phyloP scores from a whole-genome alignment of 2,888 invertebrate genomes.

The Hoplodrina ambigua region DNA sequence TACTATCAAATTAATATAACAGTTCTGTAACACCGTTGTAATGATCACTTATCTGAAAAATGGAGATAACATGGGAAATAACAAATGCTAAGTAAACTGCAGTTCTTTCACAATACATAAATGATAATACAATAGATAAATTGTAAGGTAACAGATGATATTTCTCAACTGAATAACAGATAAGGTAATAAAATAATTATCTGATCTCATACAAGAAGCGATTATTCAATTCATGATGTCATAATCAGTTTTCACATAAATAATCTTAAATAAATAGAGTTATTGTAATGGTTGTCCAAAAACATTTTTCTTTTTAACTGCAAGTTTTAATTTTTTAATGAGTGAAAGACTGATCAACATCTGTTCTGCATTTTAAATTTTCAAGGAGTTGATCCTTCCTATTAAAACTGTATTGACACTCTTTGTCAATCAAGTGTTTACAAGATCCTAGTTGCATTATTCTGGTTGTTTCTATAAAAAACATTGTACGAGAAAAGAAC shows the following conservation, averaged over 20 bases:
- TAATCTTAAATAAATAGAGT: constrained; percentile 6
- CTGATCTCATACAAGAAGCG: constrained; percentile 44
- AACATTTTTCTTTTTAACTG: too few species aligned
- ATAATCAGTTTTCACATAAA: constrained; percentile 35
- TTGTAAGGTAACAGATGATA: constrained; percentile 43
- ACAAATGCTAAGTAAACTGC: constrained; percentile 41
- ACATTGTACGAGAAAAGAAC: too few species aligned
- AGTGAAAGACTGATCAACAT: too few species aligned
- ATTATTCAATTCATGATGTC: constrained; percentile 44
- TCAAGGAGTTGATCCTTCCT: too few species aligned
- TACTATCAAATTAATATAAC: constrained; percentile 25
- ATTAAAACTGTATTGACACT: too few species aligned
- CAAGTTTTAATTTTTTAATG: neutral
- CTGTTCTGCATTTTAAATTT: too few species aligned
- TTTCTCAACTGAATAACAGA: constrained; percentile 56
- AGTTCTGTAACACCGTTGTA: constrained; percentile 15
- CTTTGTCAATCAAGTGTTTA: too few species aligned
- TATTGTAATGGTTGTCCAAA: constrained; percentile 15
- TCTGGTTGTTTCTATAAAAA: too few species aligned
- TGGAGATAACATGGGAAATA: constrained; percentile 43
- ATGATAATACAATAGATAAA: constrained; percentile 52
- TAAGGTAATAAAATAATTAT: constrained; percentile 43
- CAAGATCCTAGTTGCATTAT: too few species aligned
- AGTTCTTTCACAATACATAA: constrained; percentile 49
- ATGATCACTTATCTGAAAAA: constrained; percentile 34